Base-by-base conservation (phyloP, 2,113 vertebrate species). In the Hiodon alosoides region DNA sequence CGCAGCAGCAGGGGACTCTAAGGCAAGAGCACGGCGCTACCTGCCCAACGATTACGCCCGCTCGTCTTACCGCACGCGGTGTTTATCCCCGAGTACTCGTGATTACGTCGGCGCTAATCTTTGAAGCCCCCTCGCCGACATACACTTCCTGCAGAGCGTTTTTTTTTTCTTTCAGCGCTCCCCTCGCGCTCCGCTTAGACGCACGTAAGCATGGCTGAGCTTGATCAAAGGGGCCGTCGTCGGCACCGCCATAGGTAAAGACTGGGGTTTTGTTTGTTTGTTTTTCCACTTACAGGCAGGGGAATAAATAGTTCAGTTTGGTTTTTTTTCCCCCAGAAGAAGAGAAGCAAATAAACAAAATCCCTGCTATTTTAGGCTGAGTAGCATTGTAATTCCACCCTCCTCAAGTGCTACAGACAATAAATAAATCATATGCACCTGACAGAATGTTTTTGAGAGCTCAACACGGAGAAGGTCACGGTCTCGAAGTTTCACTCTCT, bases 41-140 rank as follows among this genome's bases (percentile, higher is more conserved):
- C 69, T 47, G 7, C 10, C 50, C 13, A 58, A 59, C 54, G 59
- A 50, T 59, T 71, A 47, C 10, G 58, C 69, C 2, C 0, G 46
- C 47, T 71, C 31, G 58, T 59, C 7, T 50, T 47, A 59, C 13
- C 5, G 17, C 69, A 46, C 7, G 11, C 3, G 5, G 16, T 71
- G 7, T 64, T 59, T 14, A 60, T 59, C 14, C 53, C 69, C 69
- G 13, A n/a, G 59, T 71, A 14, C 46, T 50, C 59, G 47, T 71
- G 5, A 48, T 13, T 3, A 7, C 31, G 55, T n/a, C 59, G 4
- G 59, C 58, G 16, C n/a, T 71, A 14, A 48, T 47, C 54, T 71
- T 48, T 71, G 48, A 71, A 58, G 53, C 72, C 53, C 51, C 51
- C n/a, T 53, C 55, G 17, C 66, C 31, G 55, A 52, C 66, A 69